phyloP scores from a whole-genome alignment of 2,888 invertebrate species.

The Drosophila neonasuta region DNA sequence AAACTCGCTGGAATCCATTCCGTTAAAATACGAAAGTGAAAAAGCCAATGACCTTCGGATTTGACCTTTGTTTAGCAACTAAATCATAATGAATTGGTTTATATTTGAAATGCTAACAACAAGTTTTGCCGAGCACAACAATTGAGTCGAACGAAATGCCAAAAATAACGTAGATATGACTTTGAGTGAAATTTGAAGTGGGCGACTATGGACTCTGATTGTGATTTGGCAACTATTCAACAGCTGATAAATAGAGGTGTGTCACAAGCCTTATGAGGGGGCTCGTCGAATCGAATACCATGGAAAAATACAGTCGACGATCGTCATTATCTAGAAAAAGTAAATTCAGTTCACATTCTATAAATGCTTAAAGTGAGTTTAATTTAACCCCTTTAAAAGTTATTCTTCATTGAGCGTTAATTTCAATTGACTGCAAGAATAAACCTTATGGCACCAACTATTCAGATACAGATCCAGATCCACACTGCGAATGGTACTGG shows the following conservation, averaged over 20 bases:
- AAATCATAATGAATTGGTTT: conserved; percentile 2
- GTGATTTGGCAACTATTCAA: conserved; percentile 1
- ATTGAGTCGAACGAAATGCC: background rate
- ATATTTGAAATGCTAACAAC: conserved; percentile 6
- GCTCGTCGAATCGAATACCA: background rate
- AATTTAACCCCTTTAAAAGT: background rate
- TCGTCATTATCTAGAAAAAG: background rate
- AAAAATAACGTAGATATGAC: conserved; percentile 3
- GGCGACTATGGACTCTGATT: background rate
- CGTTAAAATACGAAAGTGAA: conserved; percentile 20
- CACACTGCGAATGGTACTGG: background rate
- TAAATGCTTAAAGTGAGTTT: background rate
- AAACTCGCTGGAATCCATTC: conserved; percentile 20
- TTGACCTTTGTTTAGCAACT: conserved; percentile 38
- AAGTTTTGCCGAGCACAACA: background rate
- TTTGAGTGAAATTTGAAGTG: background rate
- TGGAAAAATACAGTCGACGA: background rate
- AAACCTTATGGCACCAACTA: conserved; percentile 3
- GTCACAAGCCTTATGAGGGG: background rate
- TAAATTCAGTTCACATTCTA: background rate
- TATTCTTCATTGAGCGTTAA: background rate
- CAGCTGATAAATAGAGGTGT: conserved; percentile 4
- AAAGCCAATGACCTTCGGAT: conserved; percentile 53
- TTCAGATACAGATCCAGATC: conserved; percentile 7
- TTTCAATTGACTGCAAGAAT: conserved; percentile 8